A percentile compares a stretch with the other conserved stretches of the same genome.
Conservation (phyloP, 37 sponge, comb jelly and placozoan genomes). For the Ephydatia muelleri region DNA sequence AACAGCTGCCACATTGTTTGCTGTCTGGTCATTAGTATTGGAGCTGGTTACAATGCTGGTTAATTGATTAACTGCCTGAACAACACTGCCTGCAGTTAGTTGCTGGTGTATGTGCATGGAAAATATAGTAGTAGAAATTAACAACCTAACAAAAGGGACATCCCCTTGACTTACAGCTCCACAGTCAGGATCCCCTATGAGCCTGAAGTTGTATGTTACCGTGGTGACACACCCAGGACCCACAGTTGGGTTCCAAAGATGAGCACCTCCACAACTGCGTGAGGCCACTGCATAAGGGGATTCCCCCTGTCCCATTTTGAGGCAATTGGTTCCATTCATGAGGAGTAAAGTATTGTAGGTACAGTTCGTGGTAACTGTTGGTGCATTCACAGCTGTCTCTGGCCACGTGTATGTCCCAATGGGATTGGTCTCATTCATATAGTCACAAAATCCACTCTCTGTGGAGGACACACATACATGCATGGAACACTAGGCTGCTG, state of each 20-base stretch:
- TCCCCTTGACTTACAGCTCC: neutral
- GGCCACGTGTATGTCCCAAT: constrained; percentile 26
- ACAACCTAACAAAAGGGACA: neutral
- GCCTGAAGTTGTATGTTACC: constrained; percentile 6
- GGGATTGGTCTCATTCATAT: constrained; percentile 6
- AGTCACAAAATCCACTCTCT: constrained; percentile 41
- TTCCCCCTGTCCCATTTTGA: neutral
- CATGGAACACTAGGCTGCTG: neutral
- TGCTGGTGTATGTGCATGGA: neutral
- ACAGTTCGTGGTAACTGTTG: neutral
- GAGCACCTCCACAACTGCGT: neutral
- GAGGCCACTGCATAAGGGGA: neutral
- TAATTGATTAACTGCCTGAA: neutral
- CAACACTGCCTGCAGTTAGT: constrained; percentile 3
- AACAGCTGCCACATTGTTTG: constrained; percentile 36
- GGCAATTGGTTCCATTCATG: neutral
- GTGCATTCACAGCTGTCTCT: constrained; percentile 14
- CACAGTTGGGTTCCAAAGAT: constrained; percentile 18
- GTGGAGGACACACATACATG: neutral
- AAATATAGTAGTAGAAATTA: neutral
- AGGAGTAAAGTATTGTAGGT: neutral
- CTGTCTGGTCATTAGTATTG: constrained; percentile 23
- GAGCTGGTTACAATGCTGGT: neutral
- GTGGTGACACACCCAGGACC: constrained; percentile 17
- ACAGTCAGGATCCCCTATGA: neutral